Base-by-base conservation (phyloP, 2,113 vertebrate genomes). In the Nipponia nippon region DNA sequence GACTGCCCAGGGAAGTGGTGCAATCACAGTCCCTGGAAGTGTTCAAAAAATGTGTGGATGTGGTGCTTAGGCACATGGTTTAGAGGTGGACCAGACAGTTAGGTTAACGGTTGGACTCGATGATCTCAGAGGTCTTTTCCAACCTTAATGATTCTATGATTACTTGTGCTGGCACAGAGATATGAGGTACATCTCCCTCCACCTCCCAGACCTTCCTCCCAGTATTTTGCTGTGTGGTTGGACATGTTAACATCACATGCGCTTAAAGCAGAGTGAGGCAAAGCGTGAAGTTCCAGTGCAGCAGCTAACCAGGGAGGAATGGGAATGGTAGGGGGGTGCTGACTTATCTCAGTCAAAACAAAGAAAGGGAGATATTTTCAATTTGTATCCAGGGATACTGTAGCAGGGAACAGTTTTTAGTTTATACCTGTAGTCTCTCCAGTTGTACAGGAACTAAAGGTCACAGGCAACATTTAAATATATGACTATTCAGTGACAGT, bases 161-260 rank as follows among this genome's bases (percentile, higher is more conserved):
- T 53, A 32, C 25, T 82, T 67, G 18, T 82, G 76, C 44, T 72
- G 36, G 18, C 29, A 20, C 40, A 7, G 6, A 32, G 44, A 10
- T 1, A 6, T 1, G 30, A 88, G 10, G 34, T 29, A 6, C 9
- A 12, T 23, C n/a, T 70, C 19, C 29, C 59, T 77, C 1, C 12
- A 3, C 19, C 12, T 66, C 34, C 13, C 67, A 62, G 69, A 30
- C 27, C 23, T 62, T 34, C 29, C 11, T 72, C 16, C 6, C 56
- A 6, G 36, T 7, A 11, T 44, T 79, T 17, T 55, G 17, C 38
- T 40, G 38, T 22, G 73, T n/a, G 16, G 22, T 21, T 36, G 49
- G 21, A n/a, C 15, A 1, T 1, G 22, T 5, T 73, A 10, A 72
- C 22, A 18, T n/a, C 40, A 3, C 13, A 0, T 1, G 16, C 1